phyloP scores from a whole-genome alignment of 1,140 invertebrate genomes.

The Sweltsa coloradensis region DNA sequence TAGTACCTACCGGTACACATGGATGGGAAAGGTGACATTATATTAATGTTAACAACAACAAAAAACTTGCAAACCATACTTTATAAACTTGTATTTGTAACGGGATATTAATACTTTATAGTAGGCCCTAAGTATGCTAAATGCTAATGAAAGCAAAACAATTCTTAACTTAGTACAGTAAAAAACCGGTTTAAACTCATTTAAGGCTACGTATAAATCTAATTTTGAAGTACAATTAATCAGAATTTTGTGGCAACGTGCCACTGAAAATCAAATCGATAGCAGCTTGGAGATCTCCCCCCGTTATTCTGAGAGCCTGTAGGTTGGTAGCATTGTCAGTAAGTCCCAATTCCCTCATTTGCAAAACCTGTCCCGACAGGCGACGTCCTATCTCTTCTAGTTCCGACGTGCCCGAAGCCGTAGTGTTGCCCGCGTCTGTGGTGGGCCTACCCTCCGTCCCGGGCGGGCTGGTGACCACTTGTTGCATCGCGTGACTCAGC shows the following conservation, averaged over 20 bases:
- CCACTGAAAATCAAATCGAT: slow-evolving; percentile 62
- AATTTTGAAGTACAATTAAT: too few species aligned
- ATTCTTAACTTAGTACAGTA: too few species aligned
- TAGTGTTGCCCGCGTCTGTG: slow-evolving; percentile 17
- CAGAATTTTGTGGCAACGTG: slow-evolving; percentile 1
- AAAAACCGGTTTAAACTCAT: too few species aligned
- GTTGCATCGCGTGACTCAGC: slow-evolving; percentile 41
- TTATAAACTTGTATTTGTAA: too few species aligned
- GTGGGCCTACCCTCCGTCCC: slow-evolving; percentile 14
- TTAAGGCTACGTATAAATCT: too few species aligned
- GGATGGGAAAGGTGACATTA: too few species aligned
- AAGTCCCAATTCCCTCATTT: slow-evolving; percentile 80
- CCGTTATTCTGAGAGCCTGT: slow-evolving; percentile 64
- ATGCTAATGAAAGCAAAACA: too few species aligned
- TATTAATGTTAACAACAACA: too few species aligned
- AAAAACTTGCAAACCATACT: too few species aligned
- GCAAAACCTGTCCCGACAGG: slow-evolving; percentile 51
- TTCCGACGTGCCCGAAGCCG: slow-evolving; percentile 20
- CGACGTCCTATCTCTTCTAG: slow-evolving; percentile 19
- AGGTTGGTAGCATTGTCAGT: slow-evolving; percentile 73
- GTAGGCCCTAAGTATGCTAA: too few species aligned
- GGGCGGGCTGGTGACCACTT: slow-evolving; percentile 38
- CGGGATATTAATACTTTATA: too few species aligned
- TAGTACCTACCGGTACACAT: too few species aligned
- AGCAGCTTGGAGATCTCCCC: slow-evolving; percentile 77